Evolutionary conservation across 2,797 vertebrate species (phyloP), one percentile per base, ranked within the genome.

Genomic region (Microctenopoma steveboyesi): DNA sequence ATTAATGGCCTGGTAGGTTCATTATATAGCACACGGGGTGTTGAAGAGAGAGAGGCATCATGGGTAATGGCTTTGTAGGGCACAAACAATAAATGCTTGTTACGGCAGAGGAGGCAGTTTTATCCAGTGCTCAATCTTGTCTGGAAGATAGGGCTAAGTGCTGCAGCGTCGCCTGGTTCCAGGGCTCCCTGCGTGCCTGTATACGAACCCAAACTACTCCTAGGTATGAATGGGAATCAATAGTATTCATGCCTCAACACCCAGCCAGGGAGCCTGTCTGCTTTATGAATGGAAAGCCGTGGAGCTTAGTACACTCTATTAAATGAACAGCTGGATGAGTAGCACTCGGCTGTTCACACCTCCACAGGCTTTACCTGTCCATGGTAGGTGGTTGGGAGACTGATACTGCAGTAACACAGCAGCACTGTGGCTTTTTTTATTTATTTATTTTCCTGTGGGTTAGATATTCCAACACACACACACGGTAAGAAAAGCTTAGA

Each of bases 1-100:
- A 95, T 94, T 94, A 94, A 93, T 94, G 92, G 91, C 87, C 91
- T 81, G 91, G 83, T 92, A 69, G 92, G 84, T 94, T 94, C 92
- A 93, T 94, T 94, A 94, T 91, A 87, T 81, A 84, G 86, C 87
- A 71, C 74, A 49, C 51, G 53, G 78, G 78, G 83, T 72, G 78
- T 25, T 25, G 28, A 70, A 22, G 59, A 56, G 70, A 39, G 77
- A 79, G 78, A 87, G 82, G 90, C 89, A 91, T 92, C 89, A 86
- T 92, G 90, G 91, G 90, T 92, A 92, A 92, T 92, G 84, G 87
- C 90, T 92, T 91, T 89, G 89, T 86, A 80, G 85, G 86, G 87
- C 86, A 86, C 88, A 87, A 86, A 89, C 86, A 88, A 90, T 92
- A 92, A 93, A 92, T 88, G 90, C 88, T 89, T 90, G 88, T 92